Base-by-base conservation (phyloP, 2,888 invertebrate species). In the Melieria crassipennis region DNA sequence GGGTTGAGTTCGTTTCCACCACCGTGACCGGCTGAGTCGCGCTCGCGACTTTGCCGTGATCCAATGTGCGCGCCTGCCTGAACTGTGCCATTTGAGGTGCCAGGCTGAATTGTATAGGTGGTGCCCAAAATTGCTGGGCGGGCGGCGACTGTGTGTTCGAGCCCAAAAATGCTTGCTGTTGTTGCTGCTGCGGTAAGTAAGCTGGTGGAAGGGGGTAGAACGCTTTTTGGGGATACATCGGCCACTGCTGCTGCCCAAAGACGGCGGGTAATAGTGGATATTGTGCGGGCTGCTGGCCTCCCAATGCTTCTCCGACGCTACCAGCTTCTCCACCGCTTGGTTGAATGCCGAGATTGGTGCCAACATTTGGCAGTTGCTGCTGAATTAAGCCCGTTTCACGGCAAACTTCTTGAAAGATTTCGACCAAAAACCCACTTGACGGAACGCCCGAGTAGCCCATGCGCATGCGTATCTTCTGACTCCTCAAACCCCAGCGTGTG, bases 391-490 rank as follows among this genome's bases (percentile, higher is more conserved):
- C 70, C 0, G 69, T 71, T 46, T 58, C 74, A 4, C 71, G 63
- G 50, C 91, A 91, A 71, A 88, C 85, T 71, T 90, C 90, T 78
- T 91, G 91, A 6, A 85, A 79, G 11, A 90, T 83, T 80, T 91
- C 89, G 13, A 91, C 79, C 3, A 89, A 80, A 78, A 91, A 91
- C 16, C 91, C 91, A 71, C 82, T 85, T 13, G 84, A 81, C 3
- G 86, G 82, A 65, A 84, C 77, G 1, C 82, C 78, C 5, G 87
- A 83, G 64, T 85, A 82, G 4, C 88, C 89, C 76, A 87, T 88
- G 72, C 83, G 85, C 76, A 89, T 87, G 6, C 86, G 83, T 58
- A 89, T 78, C 79, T 90, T 90, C 1, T 86, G 82, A 4, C 80
- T 80, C 4, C 80, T 80, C 4, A 75, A 79, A 3, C 76, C 79